Evolutionary conservation across 2,888 invertebrate species (phyloP).

Genomic region (Perizoma flavofasciatum): DNA sequence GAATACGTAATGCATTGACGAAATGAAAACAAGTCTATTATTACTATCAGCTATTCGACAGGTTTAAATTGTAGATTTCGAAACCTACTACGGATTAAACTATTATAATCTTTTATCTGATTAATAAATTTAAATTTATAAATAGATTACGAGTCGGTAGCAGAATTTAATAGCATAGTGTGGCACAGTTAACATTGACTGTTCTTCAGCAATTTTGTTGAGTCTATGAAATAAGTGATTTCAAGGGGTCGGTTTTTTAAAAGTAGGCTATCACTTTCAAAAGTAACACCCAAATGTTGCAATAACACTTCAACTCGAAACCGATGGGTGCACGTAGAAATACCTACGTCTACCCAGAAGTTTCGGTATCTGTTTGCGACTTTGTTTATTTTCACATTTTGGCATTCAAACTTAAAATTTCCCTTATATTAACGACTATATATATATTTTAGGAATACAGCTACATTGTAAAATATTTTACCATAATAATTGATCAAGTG

Average conservation of each 20-base stretch:
- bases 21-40: conserved; percentile 16
- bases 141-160: neutral
- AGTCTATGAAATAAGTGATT: neutral
- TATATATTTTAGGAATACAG: too few relatives aligned
- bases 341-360: neutral
- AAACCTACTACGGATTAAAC: conserved; percentile 28
- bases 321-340: neutral
- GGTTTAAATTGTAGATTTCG: conserved; percentile 30
- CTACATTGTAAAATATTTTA: too few relatives aligned
- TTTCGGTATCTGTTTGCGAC: neutral
- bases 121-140: neutral
- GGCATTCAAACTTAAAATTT: too few relatives aligned
- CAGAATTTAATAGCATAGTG: too few relatives aligned
- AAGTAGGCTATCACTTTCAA: neutral
- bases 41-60: conserved; percentile 6
- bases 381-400: too few relatives aligned
- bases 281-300: neutral
- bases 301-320: neutral
- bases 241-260: neutral
- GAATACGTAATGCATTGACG: conserved; percentile 46
- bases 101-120: neutral
- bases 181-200: too few relatives aligned
- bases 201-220: too few relatives aligned
- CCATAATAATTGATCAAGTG: too few relatives aligned
- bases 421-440: too few relatives aligned